These are phyloP conservation scores for Megaceryle maxima DNA, from an alignment of 2,113 vertebrate species.

Conservation along the genomic window DNA sequence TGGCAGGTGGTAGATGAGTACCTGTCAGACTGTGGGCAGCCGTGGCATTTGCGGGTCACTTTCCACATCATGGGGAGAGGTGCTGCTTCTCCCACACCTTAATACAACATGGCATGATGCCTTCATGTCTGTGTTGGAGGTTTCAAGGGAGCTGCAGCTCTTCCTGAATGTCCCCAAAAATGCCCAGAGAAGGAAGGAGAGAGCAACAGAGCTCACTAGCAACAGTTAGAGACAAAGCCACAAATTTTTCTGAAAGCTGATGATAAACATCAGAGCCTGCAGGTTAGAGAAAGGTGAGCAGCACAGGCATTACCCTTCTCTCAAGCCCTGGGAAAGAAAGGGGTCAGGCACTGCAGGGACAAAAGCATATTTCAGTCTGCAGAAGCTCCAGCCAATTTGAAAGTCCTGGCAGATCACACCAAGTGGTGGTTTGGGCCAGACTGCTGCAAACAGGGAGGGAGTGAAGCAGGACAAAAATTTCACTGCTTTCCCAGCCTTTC, in stretches of 20 bases:
- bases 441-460: not conserved
- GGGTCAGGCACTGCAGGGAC: not conserved
- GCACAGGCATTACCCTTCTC: not conserved
- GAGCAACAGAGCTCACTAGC: not conserved
- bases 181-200: not conserved
- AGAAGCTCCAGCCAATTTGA: not conserved
- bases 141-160: not conserved
- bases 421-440: not conserved
- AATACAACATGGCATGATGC: accelerated
- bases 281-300: not conserved
- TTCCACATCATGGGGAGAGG: not conserved
- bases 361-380: not conserved
- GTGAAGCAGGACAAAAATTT: not conserved
- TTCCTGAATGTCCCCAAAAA: not conserved
- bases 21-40: not conserved
- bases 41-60: not conserved
- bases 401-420: not conserved
- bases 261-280: not conserved
- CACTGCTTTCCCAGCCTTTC: not conserved
- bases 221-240: not conserved
- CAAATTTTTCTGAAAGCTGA: not conserved
- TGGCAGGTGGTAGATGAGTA: not conserved
- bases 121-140: not conserved
- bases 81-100: not conserved
- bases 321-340: not conserved